Evolutionary conservation across 1,140 invertebrate genomes (phyloP).

Genomic region (Papilio aristodemus): DNA sequence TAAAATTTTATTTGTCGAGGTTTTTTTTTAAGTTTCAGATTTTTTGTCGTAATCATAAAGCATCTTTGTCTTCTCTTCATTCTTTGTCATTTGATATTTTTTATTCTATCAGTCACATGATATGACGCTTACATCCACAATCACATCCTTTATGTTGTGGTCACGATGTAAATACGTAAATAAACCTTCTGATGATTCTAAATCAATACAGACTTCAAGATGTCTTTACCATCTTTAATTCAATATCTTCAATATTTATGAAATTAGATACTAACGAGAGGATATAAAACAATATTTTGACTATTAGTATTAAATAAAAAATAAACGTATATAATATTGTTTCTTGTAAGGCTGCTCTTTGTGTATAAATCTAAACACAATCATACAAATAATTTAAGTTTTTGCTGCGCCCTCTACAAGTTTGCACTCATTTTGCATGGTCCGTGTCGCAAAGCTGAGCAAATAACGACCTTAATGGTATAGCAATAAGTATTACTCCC

Average conservation of each 20-base stretch:
- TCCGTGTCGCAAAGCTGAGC: background rate
- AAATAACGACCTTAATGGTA: slow-evolving; percentile 21
- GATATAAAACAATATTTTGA: too few relatives aligned
- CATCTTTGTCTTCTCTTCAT: background rate
- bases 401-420: background rate
- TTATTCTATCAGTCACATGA: background rate
- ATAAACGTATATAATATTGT: too few relatives aligned
- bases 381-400: background rate
- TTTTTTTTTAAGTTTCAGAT: background rate
- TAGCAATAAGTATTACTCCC: slow-evolving; percentile 37
- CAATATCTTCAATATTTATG: too few relatives aligned
- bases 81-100: too few relatives aligned
- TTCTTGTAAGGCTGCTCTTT: background rate
- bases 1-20: background rate
- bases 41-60: background rate
- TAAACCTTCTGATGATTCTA: background rate
- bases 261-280: too few relatives aligned
- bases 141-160: background rate
- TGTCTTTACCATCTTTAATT: too few relatives aligned
- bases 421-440: slow-evolving; percentile 23
- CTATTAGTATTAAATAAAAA: too few relatives aligned
- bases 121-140: background rate
- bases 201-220: too few relatives aligned
- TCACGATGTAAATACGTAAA: background rate
- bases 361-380: background rate